Conservation (phyloP, 2,113 vertebrate genomes). For the Mus pahari region DNA sequence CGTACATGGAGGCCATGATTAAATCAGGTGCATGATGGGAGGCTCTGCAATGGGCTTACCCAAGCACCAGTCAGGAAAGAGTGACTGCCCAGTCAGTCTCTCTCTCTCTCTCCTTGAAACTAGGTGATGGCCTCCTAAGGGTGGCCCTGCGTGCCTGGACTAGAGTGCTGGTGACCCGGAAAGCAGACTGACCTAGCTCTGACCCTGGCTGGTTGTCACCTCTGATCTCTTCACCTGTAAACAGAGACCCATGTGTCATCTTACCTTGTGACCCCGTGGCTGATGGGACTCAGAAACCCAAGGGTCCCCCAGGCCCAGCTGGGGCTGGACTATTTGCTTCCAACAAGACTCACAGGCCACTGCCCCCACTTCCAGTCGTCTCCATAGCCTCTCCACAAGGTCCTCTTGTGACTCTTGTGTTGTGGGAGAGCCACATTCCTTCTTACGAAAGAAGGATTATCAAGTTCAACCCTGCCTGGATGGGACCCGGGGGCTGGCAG, state of each 20-base stretch:
- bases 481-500: neutral
- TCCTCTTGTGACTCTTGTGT: neutral
- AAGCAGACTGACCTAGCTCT: neutral
- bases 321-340: no score
- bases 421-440: neutral
- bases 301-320: neutral
- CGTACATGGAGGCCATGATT: neutral
- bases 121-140: no score
- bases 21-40: neutral
- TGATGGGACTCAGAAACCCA: neutral
- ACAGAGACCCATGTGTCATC: rapidly evolving
- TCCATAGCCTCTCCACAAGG: neutral
- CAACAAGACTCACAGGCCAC: no score
- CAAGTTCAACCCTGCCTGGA: neutral
- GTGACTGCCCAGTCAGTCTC: neutral
- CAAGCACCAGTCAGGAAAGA: no score
- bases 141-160: neutral
- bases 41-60: neutral
- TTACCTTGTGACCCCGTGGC: neutral
- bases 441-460: rapidly evolving
- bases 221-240: neutral
- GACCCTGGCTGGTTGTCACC: neutral
- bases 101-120: neutral
- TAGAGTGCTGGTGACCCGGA: rapidly evolving
- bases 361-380: neutral